A percentile compares a stretch with the other conserved stretches of the same genome.
phyloP scores from a whole-genome alignment of 2,888 invertebrate species.

The Zele albiditarsus region DNA sequence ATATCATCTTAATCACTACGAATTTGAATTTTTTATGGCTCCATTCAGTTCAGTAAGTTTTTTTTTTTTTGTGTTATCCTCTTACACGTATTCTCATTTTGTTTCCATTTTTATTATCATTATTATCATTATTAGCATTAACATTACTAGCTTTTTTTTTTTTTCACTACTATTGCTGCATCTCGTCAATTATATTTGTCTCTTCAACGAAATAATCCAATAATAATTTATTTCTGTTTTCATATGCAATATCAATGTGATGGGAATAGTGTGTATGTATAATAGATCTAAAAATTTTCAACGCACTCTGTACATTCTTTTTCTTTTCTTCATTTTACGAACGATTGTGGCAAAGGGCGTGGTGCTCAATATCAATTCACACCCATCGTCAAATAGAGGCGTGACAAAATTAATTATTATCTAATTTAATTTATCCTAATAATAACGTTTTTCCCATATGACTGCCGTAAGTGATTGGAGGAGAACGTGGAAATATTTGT shows the following conservation, averaged over 20 bases:
- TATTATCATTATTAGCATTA: not conserved
- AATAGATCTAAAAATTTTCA: not conserved
- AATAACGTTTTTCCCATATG: not conserved
- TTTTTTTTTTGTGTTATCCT: not conserved
- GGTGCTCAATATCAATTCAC: not conserved
- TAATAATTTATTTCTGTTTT: not conserved
- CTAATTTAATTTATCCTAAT: slow-evolving; percentile 12
- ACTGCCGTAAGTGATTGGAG: slow-evolving; percentile 21
- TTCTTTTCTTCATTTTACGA: not conserved
- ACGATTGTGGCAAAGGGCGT: not conserved
- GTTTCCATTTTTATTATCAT: not conserved
- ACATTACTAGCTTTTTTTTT: not conserved
- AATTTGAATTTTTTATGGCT: not conserved
- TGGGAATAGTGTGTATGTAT: not conserved
- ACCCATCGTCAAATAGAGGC: not conserved
- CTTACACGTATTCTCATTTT: not conserved
- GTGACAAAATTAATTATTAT: not conserved
- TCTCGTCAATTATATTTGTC: not conserved
- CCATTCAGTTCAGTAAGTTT: not conserved
- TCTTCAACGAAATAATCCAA: not conserved
- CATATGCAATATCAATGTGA: not conserved
- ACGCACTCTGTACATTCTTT: not conserved
- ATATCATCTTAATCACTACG: not conserved
- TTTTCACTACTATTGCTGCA: not conserved
- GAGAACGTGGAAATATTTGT: slow-evolving; percentile 26